Conservation (phyloP, 2,797 vertebrate species). For the Coilia nasus region DNA sequence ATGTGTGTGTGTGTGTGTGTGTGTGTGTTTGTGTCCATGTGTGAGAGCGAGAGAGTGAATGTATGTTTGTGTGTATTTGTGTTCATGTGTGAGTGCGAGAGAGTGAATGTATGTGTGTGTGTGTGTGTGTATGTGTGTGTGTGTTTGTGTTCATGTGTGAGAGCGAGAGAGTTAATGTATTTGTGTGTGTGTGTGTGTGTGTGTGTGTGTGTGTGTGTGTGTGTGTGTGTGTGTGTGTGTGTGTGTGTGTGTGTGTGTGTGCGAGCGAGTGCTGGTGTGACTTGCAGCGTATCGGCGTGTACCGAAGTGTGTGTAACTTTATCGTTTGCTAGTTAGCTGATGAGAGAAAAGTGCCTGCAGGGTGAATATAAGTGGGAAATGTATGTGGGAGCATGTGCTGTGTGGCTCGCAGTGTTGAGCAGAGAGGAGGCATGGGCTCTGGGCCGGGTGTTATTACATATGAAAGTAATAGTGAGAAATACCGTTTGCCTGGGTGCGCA, state of each 20-base stretch:
- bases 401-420: background rate
- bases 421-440: background rate
- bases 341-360: conserved; percentile 26
- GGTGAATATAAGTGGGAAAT: background rate
- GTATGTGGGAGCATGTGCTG: background rate
- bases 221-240: background rate
- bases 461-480: background rate
- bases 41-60: too few species aligned
- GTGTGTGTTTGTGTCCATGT: background rate
- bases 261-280: background rate
- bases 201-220: background rate
- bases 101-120: background rate
- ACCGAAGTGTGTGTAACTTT: conserved; percentile 23
- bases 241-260: background rate
- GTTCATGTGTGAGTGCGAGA: too few species aligned
- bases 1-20: conserved; percentile 21
- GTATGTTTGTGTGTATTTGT: background rate
- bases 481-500: background rate
- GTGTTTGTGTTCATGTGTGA: background rate
- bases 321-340: conserved; percentile 32
- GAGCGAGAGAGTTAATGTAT: background rate
- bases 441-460: background rate
- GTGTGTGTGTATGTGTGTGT: background rate
- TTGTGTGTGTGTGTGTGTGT: conserved; percentile 15
- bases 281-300: background rate